Evolutionary conservation across 2,888 invertebrate genomes (phyloP), one percentile per base, ranked within the genome.

Genomic region (Embidobia sp.): DNA sequence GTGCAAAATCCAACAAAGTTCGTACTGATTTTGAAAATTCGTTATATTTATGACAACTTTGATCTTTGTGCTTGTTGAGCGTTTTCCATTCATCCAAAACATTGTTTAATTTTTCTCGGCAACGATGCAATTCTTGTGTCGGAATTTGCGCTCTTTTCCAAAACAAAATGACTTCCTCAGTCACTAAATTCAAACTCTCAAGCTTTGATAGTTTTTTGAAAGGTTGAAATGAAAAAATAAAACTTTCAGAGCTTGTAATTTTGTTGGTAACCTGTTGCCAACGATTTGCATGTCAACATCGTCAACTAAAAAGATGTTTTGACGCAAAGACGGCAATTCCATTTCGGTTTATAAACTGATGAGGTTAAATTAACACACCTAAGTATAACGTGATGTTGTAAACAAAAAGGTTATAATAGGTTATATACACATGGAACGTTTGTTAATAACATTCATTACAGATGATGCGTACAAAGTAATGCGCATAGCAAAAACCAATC

Each of bases 41-140:
- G 27, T 63, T 48, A 77, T 79, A 70, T 44, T 69, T 67, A 33
- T 67, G 29, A 31, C 27, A 26, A 67, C 61, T 63, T 10, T 19
- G 44, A 37, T 72, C 57, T 42, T 57, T 57, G 13, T 42, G 57
- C 31, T 27, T 42, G 18, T 11, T 10, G 26, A 57, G 42, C 7
- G 16, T 81, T 64, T 84, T 79, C 87, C 84, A 85, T 83, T 79
- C 79, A 70, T 83, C 11, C 31, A 85, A 78, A 48, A 86, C 77
- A 37, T 75, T 78, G 42, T 75, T 59, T 27, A 81, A 55, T 73
- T 80, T 83, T 46, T 80, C 57, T 35, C 70, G 51, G 40, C 80
- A 80, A 40, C 72, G 51, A 11, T 48, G 55, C 11, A 53, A 40
- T 10, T 61, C 46, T 63, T 75, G 69, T 59, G 57, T 75, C 11